phyloP scores from a whole-genome alignment of 2,797 vertebrate species.

The Anguilla anguilla region DNA sequence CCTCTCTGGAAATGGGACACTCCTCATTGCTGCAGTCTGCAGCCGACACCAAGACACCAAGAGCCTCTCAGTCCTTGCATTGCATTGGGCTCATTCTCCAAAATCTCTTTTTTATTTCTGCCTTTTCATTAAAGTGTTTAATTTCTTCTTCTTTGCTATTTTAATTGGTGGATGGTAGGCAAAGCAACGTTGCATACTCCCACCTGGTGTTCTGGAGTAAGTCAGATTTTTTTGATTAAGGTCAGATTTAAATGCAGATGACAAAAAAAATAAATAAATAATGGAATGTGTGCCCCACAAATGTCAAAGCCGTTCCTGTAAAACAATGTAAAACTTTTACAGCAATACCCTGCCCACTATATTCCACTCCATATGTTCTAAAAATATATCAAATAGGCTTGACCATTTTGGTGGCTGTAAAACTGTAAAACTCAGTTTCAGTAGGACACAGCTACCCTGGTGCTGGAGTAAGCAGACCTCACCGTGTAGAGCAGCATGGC shows the following conservation, averaged over 20 bases:
- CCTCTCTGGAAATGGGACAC: too few species aligned
- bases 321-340: background rate
- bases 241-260: background rate
- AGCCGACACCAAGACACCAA: too few species aligned
- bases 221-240: background rate
- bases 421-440: background rate
- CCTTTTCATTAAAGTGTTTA: background rate
- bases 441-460: background rate
- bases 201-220: background rate
- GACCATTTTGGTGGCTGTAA: background rate
- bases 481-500: background rate
- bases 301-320: background rate
- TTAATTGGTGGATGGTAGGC: background rate
- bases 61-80: too few species aligned
- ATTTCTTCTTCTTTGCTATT: background rate
- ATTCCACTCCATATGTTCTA: background rate
- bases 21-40: too few species aligned
- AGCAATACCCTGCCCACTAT: background rate
- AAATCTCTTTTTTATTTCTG: too few species aligned
- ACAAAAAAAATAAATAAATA: background rate
- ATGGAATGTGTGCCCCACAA: background rate
- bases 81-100: too few species aligned
- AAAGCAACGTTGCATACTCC: background rate
- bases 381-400: background rate
- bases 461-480: background rate